A percentile compares a stretch with the other conserved stretches of the same genome.
Evolutionary conservation across 2,113 vertebrate species (phyloP).

Genomic region (Plectropomus leopardus): DNA sequence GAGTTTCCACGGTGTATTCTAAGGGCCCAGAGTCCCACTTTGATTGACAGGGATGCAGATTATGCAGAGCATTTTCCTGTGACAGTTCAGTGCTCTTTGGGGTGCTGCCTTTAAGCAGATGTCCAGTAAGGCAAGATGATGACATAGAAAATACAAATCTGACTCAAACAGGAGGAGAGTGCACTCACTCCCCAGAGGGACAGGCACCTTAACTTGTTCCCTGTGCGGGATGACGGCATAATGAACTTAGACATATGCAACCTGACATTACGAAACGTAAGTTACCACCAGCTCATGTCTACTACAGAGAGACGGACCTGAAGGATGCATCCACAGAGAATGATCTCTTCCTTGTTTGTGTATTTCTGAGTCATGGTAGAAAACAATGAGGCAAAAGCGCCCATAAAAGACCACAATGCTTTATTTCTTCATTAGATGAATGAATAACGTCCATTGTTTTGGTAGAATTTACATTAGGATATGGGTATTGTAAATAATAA

Average conservation of each 20-base stretch:
- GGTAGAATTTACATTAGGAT: neutral
- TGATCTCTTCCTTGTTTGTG: constrained; percentile 6
- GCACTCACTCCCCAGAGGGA: constrained; percentile 35
- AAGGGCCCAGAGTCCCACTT: constrained; percentile 27
- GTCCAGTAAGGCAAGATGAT: constrained; percentile 33
- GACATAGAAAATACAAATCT: constrained; percentile 36
- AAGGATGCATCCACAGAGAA: neutral
- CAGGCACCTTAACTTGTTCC: constrained; percentile 32
- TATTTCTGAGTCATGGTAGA: constrained; percentile 17
- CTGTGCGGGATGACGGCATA: constrained; percentile 13
- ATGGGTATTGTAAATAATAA: neutral
- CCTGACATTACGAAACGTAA: constrained; percentile 27
- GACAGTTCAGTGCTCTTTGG: constrained; percentile 44
- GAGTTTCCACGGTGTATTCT: constrained; percentile 22
- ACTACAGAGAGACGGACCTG: constrained; percentile 7
- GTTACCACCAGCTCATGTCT: neutral
- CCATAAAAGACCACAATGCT: neutral
- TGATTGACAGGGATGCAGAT: constrained; percentile 69
- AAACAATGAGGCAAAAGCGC: neutral
- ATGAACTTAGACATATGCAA: constrained; percentile 30
- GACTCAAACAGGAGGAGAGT: constrained; percentile 30
- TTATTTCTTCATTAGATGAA: neutral
- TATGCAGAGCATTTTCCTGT: constrained; percentile 42
- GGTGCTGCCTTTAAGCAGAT: constrained; percentile 42
- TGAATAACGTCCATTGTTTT: constrained; percentile 2